A percentile compares a stretch with the other conserved stretches of the same genome.
Evolutionary conservation across 2,888 invertebrate species (phyloP).

Genomic region (Parelbella ahira): DNA sequence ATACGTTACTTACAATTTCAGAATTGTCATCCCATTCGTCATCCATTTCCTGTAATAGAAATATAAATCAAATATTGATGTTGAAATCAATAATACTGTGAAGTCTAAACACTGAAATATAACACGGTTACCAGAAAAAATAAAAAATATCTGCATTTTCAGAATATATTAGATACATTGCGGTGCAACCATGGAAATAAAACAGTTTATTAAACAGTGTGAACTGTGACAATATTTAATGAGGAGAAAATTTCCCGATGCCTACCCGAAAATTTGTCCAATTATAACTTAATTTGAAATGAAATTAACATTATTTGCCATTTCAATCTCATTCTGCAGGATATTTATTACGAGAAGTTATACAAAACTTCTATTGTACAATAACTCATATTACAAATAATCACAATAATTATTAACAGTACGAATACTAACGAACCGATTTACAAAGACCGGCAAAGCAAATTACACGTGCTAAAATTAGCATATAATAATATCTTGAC

Average conservation of each 20-base stretch:
- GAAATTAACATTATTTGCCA: no score
- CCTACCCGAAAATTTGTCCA: no score
- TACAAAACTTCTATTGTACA: no score
- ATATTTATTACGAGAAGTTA: no score
- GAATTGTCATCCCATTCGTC: slow-evolving; percentile 79
- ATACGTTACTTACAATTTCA: slow-evolving; percentile 47
- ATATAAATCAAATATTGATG: neutral
- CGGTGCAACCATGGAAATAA: no score
- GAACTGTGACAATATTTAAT: no score
- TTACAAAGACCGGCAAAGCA: slow-evolving; percentile 24
- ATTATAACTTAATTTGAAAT: no score
- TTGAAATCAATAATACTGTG: neutral
- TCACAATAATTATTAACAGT: neutral
- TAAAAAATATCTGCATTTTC: no score
- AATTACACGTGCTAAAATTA: slow-evolving; percentile 24
- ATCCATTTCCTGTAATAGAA: slow-evolving; percentile 63
- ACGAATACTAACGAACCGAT: slow-evolving; percentile 2
- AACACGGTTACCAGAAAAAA: neutral
- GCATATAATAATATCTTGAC: neutral
- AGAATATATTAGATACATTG: no score
- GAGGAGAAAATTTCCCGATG: no score
- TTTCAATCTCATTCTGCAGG: no score
- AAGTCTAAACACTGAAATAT: neutral
- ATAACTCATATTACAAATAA: neutral
- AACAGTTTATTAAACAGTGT: no score